Evolutionary conservation across 2,888 invertebrate genomes (phyloP), one percentile per base, ranked within the genome.

Genomic region (Melieria omissa): DNA sequence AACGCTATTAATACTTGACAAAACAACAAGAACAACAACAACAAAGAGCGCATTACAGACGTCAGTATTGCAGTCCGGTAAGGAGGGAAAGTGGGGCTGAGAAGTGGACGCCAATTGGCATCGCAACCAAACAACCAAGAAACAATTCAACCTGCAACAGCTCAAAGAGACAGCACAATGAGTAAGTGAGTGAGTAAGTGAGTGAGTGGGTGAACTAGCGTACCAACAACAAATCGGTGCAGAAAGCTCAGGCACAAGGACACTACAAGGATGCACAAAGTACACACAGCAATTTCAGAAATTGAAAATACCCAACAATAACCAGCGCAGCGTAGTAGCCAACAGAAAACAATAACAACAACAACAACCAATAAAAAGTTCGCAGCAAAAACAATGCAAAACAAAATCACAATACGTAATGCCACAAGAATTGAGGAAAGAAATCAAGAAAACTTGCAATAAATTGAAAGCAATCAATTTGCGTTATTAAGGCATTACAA

Each of bases 381-480:
- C 4, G 4, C 14, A 16, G 10, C 8, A 8, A 9, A 16, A 57
- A 58, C 16, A 14, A 58, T 58, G 29, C 58, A 8, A 58, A 58
- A 58, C 16, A 58, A 58, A 58, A 7, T 5, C 16, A 14, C 49
- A 3, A 14, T 8, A 57, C 10, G 14, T 10, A 58, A 58, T 6
- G 10, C 58, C 5, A 1, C n/a, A 16, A n/a, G 10, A 14, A 41
- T 44, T 10, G 7, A 62, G n/a, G 41, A 62, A 41, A 41, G n/a
- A 46, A 45, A 62, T 62, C 8, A 45, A 10, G 5, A 62, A 8
- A 62, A 14, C 29, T 49, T 49, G 4, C 9, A 64, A 49, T 64
- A 64, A 64, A 64, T 64, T 49, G 52, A 64, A 16, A 64, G 41
- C 47, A 16, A 64, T 49, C 47, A 49, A 64, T 49, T 49, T 14